A percentile compares a stretch with the other conserved stretches of the same genome.
Conservation (phyloP, 1,140 invertebrate species). For the Drosophila tristis region DNA sequence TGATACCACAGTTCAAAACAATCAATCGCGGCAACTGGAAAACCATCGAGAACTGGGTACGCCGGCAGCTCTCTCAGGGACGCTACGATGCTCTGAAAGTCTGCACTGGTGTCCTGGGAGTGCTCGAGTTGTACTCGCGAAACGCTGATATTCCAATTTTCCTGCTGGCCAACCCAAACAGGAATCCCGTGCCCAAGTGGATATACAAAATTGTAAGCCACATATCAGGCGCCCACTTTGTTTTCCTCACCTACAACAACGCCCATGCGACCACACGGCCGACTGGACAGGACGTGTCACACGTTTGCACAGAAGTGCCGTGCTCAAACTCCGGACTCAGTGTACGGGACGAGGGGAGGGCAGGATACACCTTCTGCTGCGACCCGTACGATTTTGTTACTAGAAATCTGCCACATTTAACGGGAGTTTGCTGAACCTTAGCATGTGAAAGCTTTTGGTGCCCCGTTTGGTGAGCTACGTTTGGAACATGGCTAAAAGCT, state of each 20-base stretch:
- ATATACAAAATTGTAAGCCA: constrained; percentile 43
- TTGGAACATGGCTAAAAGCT: too few relatives aligned
- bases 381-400: constrained; percentile 18
- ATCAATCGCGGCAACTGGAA: constrained; percentile 62
- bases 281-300: background rate
- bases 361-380: constrained; percentile 38
- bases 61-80: background rate
- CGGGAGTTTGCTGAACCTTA: constrained; percentile 15
- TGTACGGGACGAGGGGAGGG: background rate
- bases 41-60: constrained; percentile 37
- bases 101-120: constrained; percentile 39
- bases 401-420: constrained; percentile 13
- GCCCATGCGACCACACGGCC: background rate
- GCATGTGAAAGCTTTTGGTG: too few relatives aligned
- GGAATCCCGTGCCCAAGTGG: constrained; percentile 42
- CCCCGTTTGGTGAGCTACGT: background rate
- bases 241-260: constrained; percentile 42
- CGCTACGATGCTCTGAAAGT: constrained; percentile 19
- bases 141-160: constrained; percentile 6
- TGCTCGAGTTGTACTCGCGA: constrained; percentile 18
- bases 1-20: constrained; percentile 26
- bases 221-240: background rate
- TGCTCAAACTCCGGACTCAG: constrained; percentile 1
- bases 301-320: constrained; percentile 1
- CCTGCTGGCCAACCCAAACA: background rate